phyloP scores from a whole-genome alignment of 2,888 invertebrate species.

The Drosophila algonquin region DNA sequence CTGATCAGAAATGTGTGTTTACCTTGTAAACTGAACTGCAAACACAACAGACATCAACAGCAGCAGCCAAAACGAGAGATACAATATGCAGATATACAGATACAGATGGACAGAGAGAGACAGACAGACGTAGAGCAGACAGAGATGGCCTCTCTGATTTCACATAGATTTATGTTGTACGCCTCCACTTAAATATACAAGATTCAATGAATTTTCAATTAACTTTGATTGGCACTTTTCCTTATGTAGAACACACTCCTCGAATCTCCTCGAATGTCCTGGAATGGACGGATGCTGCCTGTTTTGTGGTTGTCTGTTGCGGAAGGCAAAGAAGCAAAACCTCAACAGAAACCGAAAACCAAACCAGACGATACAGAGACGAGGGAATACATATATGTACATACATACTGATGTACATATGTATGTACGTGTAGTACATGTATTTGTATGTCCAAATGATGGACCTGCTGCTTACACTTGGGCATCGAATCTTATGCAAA shows the following conservation, averaged over 20 bases:
- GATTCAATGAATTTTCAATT: constrained; percentile 79
- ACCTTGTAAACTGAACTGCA: constrained; percentile 71
- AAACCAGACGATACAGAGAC: constrained; percentile 16
- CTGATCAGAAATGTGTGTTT: constrained; percentile 65
- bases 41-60: constrained; percentile 49
- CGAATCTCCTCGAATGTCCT: neutral
- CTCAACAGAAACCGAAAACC: constrained; percentile 1
- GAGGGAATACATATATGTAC: constrained; percentile 23
- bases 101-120: neutral
- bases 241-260: constrained; percentile 46
- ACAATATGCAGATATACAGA: too few relatives aligned
- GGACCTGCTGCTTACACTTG: constrained; percentile 21
- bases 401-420: neutral
- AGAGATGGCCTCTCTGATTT: constrained; percentile 22
- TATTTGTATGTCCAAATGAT: constrained; percentile 26
- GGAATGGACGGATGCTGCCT: constrained; percentile 9
- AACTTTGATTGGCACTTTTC: constrained; percentile 78
- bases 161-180: constrained; percentile 52
- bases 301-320: constrained; percentile 37
- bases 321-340: constrained; percentile 33
- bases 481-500: constrained; percentile 44
- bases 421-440: neutral
- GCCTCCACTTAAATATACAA: constrained; percentile 75
- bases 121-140: neutral
- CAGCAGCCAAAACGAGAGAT: constrained; percentile 18